Conservation (phyloP, 2,888 invertebrate species). For the Marasmarcha lunaedactyla region DNA sequence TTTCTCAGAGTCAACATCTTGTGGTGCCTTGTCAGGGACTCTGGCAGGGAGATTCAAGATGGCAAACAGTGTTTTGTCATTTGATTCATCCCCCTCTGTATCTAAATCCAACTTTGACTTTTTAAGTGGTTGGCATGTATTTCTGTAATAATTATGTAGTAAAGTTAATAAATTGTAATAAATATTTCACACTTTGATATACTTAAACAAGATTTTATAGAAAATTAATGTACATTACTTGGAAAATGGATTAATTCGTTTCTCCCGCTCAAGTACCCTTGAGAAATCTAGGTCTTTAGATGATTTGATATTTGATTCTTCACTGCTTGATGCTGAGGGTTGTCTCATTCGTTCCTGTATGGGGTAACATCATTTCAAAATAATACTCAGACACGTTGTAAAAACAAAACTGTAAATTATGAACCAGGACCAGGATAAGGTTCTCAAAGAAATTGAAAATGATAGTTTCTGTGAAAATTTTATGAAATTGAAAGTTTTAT, state of each 20-base stretch:
- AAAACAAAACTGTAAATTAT: too few relatives aligned
- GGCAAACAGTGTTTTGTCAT: slow-evolving; percentile 72
- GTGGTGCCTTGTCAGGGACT: slow-evolving; percentile 31
- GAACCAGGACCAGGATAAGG: too few relatives aligned
- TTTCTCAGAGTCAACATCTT: slow-evolving; percentile 42
- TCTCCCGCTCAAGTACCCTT: slow-evolving; percentile 61
- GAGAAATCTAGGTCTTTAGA: slow-evolving; percentile 54
- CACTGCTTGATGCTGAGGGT: slow-evolving; percentile 25
- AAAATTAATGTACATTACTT: slow-evolving; percentile 42
- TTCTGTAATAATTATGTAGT: slow-evolving; percentile 24
- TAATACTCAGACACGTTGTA: too few relatives aligned
- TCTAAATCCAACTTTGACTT: slow-evolving; percentile 33
- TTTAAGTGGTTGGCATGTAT: slow-evolving; percentile 33
- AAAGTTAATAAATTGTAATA: neutral
- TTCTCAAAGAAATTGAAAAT: too few relatives aligned
- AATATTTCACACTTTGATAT: too few relatives aligned
- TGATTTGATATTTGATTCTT: slow-evolving; percentile 21
- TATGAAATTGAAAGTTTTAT: slow-evolving; percentile 3
- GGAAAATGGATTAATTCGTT: slow-evolving; percentile 83
- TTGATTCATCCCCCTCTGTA: slow-evolving; percentile 49
- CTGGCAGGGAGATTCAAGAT: slow-evolving; percentile 53
- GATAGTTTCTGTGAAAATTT: too few relatives aligned
- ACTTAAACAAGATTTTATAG: too few relatives aligned
- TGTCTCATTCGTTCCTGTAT: slow-evolving; percentile 58
- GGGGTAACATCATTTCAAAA: too few relatives aligned